phyloP scores from a whole-genome alignment of 1,140 invertebrate genomes.

The Monomorium pharaonis region DNA sequence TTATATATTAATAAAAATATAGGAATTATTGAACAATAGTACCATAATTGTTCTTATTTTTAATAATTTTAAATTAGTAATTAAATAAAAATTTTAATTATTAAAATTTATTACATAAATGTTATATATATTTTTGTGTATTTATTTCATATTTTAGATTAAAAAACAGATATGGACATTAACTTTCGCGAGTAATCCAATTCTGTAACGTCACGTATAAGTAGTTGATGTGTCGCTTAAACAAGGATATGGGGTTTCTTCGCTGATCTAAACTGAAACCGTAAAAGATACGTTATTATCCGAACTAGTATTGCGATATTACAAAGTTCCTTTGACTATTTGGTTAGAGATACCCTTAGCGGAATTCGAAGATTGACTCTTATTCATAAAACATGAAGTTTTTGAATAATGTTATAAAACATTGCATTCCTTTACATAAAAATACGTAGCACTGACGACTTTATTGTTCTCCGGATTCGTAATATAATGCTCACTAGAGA shows the following conservation, averaged over 20 bases:
- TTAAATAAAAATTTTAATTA: too few relatives aligned
- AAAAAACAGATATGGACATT: not conserved
- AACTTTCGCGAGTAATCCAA: not conserved
- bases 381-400: not conserved
- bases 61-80: not conserved
- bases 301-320: constrained; percentile 70
- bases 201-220: not conserved
- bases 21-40: not conserved
- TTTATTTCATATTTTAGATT: not conserved
- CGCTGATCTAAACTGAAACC: constrained; percentile 78
- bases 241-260: constrained; percentile 79
- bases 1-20: not conserved
- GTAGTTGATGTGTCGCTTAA: constrained; percentile 38
- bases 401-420: not conserved
- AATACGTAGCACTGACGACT: not conserved
- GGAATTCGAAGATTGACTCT: constrained; percentile 14
- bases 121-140: not conserved
- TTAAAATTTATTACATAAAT: not conserved
- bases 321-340: constrained; percentile 7
- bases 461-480: not conserved
- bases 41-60: not conserved
- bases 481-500: not conserved
- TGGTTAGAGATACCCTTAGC: too few relatives aligned
- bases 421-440: not conserved
- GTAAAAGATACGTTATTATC: constrained; percentile 67